Percentiles rank a stretch among this genome's conserved stretches.
Conservation (phyloP, 1,140 invertebrate species). For the Heliothis virescens region DNA sequence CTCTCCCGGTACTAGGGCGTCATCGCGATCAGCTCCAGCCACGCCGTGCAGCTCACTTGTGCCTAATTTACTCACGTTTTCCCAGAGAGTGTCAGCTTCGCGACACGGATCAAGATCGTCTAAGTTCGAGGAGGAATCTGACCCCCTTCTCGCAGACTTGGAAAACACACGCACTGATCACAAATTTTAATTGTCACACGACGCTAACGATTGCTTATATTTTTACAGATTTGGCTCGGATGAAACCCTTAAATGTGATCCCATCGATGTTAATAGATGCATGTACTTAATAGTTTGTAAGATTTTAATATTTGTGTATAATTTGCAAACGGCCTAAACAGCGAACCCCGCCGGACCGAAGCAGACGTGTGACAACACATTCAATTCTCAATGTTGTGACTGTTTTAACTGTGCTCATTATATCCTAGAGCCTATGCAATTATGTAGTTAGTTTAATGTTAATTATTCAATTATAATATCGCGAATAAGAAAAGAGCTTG, state of each 20-base stretch:
- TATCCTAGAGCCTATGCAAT: constrained; percentile 59
- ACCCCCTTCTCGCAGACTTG: constrained; percentile 86
- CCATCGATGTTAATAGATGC: constrained; percentile 51
- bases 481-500: constrained; percentile 78
- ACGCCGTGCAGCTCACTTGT: constrained; percentile 89
- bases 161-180: constrained; percentile 86
- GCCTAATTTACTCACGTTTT: constrained; percentile 84
- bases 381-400: constrained; percentile 72
- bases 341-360: constrained; percentile 16
- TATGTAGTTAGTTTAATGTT: constrained; percentile 78
- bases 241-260: constrained; percentile 56
- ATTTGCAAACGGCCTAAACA: constrained; percentile 47
- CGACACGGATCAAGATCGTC: constrained; percentile 84
- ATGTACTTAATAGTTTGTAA: constrained; percentile 41
- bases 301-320: constrained; percentile 51
- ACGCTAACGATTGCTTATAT: constrained; percentile 48
- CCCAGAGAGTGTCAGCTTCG: constrained; percentile 80
- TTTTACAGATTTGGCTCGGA: constrained; percentile 1
- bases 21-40: constrained; percentile 91
- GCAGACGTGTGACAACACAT: constrained; percentile 43
- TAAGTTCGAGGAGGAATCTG: constrained; percentile 87
- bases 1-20: constrained; percentile 66
- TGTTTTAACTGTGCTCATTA: constrained; percentile 70
- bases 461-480: constrained; percentile 75
- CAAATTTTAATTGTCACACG: constrained; percentile 70